Percentiles rank a stretch among this genome's conserved stretches.
Evolutionary conservation across 2,797 vertebrate species (phyloP).

Genomic region (Petrocephalus sullivani): DNA sequence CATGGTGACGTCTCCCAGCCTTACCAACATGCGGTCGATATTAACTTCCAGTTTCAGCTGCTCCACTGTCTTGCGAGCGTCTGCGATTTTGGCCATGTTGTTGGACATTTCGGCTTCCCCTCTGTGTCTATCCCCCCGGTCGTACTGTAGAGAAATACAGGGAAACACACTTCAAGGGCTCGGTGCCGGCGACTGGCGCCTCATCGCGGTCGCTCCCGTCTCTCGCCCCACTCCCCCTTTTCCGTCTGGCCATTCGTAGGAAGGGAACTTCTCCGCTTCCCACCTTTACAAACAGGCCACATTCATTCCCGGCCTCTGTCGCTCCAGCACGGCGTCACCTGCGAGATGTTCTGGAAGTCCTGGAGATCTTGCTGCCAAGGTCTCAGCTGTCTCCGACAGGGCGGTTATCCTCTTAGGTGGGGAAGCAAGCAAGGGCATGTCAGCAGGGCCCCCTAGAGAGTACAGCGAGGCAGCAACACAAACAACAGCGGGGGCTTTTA

Average conservation of each 20-base stretch:
- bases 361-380: constrained; percentile 45
- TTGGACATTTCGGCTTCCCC: constrained; percentile 71
- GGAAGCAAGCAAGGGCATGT: constrained; percentile 40
- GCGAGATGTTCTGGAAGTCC: not conserved
- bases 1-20: constrained; percentile 4
- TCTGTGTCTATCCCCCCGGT: not conserved
- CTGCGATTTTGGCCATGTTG: constrained; percentile 88
- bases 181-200: not conserved
- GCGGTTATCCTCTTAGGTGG: constrained; percentile 52
- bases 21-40: constrained; percentile 87
- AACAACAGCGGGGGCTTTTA: not conserved
- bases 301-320: not conserved
- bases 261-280: not conserved
- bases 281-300: not conserved
- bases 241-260: not conserved
- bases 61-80: constrained; percentile 82
- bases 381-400: constrained; percentile 64
- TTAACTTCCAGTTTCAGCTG: constrained; percentile 87
- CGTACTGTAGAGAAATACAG: not conserved
- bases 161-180: not conserved
- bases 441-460: constrained; percentile 36
- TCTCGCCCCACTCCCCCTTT: not conserved
- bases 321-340: not conserved
- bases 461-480: constrained; percentile 25
- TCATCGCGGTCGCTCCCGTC: not conserved